Evolutionary conservation across 2,113 vertebrate species (phyloP), one percentile per base, ranked within the genome.

Genomic region (Zosterops lateralis): DNA sequence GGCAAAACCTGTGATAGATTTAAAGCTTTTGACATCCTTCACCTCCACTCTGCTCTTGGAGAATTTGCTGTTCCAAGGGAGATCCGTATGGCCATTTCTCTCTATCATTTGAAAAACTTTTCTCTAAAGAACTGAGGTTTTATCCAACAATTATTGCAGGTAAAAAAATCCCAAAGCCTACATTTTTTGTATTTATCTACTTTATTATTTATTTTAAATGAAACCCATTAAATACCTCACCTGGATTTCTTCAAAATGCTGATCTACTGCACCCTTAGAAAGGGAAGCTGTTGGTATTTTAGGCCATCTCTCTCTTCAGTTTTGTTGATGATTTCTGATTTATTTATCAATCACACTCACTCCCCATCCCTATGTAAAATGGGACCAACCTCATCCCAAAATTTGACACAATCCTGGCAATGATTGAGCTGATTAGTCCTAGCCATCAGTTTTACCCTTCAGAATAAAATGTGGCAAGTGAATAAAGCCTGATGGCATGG

Each of bases 391-490:
- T 82, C 57, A 76, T 82, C 47, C 31, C 7, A 0, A 76, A 77
- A 74, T 72, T 51, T 93, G 75, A 75, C 79, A 71, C 66, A 44
- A 42, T 86, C 64, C n/a, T 89, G 67, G 66, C 74, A 90, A 24
- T 80, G 76, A 60, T 47, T 70, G 61, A 40, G 45, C 26, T 76
- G 73, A 82, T 92, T 91, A 65, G 67, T 92, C 66, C 17, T 85
- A 80, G 36, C 64, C 93, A 91, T 92, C 91, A 87, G 75, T 91
- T 82, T 93, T 95, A 44, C 53, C 64, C 74, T 87, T 90, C 74
- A 61, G 95, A 96, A 95, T 89, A 96, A 92, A 97, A 97, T 71
- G 84, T 89, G 92, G 93, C 89, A 94, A 92, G 73, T 90, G 92
- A 75, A 90, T 90, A 80, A 78, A 87, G 87, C 90, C 82, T 95